phyloP scores from a whole-genome alignment of 2,797 vertebrate genomes.

The Sebastolobus alascanus region DNA sequence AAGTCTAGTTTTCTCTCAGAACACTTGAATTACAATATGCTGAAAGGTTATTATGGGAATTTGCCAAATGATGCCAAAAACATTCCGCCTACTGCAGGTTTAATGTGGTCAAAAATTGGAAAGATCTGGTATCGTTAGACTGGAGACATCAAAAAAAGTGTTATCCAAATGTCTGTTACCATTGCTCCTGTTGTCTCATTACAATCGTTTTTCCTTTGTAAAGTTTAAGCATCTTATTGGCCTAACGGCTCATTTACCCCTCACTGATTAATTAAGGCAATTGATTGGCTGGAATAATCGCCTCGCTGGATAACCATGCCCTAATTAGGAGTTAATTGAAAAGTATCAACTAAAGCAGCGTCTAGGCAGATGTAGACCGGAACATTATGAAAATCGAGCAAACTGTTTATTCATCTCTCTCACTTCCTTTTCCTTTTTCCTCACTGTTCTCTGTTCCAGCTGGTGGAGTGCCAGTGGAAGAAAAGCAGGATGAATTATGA shows the following conservation, averaged over 20 bases:
- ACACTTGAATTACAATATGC: too few species aligned
- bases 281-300: slow-evolving; percentile 80
- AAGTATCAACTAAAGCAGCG: slow-evolving; percentile 69
- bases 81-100: too few species aligned
- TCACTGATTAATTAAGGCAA: slow-evolving; percentile 72
- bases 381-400: slow-evolving; percentile 34
- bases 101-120: not conserved
- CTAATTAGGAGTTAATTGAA: slow-evolving; percentile 80
- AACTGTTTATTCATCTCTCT: slow-evolving; percentile 30
- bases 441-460: slow-evolving; percentile 10
- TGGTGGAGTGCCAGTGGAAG: slow-evolving; percentile 26
- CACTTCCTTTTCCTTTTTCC: not conserved
- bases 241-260: slow-evolving; percentile 65
- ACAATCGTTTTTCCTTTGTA: slow-evolving; percentile 27
- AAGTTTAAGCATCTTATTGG: slow-evolving; percentile 46
- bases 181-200: slow-evolving; percentile 17
- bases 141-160: not conserved
- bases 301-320: slow-evolving; percentile 61
- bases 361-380: slow-evolving; percentile 36
- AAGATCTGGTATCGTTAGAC: not conserved
- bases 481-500: slow-evolving; percentile 43
- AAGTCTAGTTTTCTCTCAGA: too few species aligned
- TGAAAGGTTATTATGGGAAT: too few species aligned
- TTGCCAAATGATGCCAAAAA: too few species aligned
- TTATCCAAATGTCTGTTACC: not conserved